Base-by-base conservation (phyloP, 2,113 vertebrate genomes). In the Archilochus colubris region DNA sequence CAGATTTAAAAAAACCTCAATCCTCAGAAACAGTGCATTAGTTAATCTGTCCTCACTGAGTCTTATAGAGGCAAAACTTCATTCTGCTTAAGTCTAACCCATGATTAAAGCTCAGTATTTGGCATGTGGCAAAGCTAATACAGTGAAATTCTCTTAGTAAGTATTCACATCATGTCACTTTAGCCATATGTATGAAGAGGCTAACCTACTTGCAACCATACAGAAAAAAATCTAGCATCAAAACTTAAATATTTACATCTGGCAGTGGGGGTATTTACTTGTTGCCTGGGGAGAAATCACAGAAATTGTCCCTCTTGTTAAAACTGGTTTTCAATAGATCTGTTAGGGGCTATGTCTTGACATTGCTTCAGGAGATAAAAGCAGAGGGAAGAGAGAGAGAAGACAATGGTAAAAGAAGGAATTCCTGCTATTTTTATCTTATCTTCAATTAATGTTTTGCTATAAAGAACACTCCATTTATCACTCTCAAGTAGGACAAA, bases 391-490 rank as follows among this genome's bases (percentile, higher is more conserved):
- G 57, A 75, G 30, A 70, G 36, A 38, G 40, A 11, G 40, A 40
- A 40, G 61, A 88, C 51, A 94, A 87, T 43, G 14, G 23, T 22
- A 40, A 58, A 50, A 89, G 54, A 94, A 91, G 51, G 64, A 93
- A 96, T 91, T 83, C 22, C 30, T 88, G 53, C 46, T 86, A 86
- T 81, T 94, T 94, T 91, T 68, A 70, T 94, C 91, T 95, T 93
- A 94, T 95, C 93, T 90, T 68, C 76, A 88, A 30, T 64, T 44
- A 66, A 88, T 83, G 68, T 88, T 95, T 95, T 95, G 64, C 89
- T 95, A 61, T 79, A 81, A 95, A 81, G 76, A 84, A 46, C 85
- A 72, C 82, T 86, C 85, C 86, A 94, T 85, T 95, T 95, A 89
- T 74, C 76, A 88, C 85, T 80, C 50, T 95, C 48, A 90, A 94